Evolutionary conservation across 2,888 invertebrate genomes (phyloP), one percentile per base, ranked within the genome.

Genomic region (Lasioglossum lativentre): DNA sequence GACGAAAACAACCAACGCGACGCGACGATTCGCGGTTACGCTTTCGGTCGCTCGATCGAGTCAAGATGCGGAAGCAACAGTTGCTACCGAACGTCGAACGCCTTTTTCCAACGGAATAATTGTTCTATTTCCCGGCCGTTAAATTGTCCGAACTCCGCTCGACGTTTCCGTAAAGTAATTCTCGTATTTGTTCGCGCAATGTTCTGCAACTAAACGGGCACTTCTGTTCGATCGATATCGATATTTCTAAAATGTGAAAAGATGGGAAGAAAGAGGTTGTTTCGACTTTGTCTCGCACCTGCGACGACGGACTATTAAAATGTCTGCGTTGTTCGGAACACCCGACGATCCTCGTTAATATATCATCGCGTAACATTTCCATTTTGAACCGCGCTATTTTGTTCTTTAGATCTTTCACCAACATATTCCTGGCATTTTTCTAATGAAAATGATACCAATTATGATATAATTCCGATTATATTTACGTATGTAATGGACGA

Each of bases 1-100:
- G 78, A 90, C 86, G 88, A 92, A 92, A 92, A 93, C 91, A 92
- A 86, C 92, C 89, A 86, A 34, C 34, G 34, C 34, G n/a, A n/a
- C n/a, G n/a, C 63, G 85, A 89, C 91, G 90, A 90, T 90, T 8
- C 91, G 91, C 90, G 92, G 87, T 78, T 86, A 78, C 68, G 52
- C 70, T 38, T n/a, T 27, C 27, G 68, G 30, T 76, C 70, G 42
- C 71, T 42, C 56, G 75, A 34, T 76, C 80, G 42, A 34, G 73
- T 45, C 42, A 63, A 75, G 75, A 75, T 45, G 73, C 45, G 6
- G 63, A 75, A 45, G 80, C 75, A 80, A 80, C 80, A 68, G 75
- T 80, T 80, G 80, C 68, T 38, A 63, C 42, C 38, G 40, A 40
- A 70, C 70, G 40, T n/a, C 70, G 70, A 38, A 38, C 68, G 34